phyloP scores from a whole-genome alignment of 2,888 invertebrate genomes.

The Globia sparganii region DNA sequence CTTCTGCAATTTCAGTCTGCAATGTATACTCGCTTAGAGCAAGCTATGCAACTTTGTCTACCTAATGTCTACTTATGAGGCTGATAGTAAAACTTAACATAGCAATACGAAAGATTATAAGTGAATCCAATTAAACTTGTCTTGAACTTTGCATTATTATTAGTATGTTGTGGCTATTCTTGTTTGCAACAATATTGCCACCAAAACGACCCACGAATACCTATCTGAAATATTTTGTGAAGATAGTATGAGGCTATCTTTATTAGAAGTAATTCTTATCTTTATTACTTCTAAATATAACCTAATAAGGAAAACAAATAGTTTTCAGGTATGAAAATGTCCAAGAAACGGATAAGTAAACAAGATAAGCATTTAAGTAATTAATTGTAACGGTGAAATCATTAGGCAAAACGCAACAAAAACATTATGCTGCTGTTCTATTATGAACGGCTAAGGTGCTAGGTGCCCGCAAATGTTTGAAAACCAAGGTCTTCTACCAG shows the following conservation, averaged over 20 bases:
- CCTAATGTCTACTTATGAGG: background rate
- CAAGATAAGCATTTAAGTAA: conserved; percentile 27
- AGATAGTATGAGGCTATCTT: background rate
- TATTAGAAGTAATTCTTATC: too few species aligned
- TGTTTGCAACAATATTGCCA: background rate
- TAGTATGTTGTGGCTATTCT: background rate
- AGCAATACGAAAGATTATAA: background rate
- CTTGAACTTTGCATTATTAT: background rate
- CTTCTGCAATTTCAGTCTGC: background rate
- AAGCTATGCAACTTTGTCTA: background rate
- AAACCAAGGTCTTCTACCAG: background rate
- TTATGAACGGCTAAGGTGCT: background rate
- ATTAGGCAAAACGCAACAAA: conserved; percentile 25
- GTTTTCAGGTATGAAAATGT: conserved; percentile 16
- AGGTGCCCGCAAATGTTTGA: background rate
- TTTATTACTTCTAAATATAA: conserved; percentile 13
- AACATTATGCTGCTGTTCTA: background rate
- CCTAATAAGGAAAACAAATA: conserved; percentile 16
- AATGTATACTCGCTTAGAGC: background rate
- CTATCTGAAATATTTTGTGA: background rate
- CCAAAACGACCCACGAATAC: background rate
- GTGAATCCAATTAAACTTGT: background rate
- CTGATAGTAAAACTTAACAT: background rate
- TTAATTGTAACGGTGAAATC: conserved; percentile 36
- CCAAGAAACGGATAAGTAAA: conserved; percentile 20